Conservation (phyloP, 2,888 invertebrate genomes). For the Trissoscelio sp. region DNA sequence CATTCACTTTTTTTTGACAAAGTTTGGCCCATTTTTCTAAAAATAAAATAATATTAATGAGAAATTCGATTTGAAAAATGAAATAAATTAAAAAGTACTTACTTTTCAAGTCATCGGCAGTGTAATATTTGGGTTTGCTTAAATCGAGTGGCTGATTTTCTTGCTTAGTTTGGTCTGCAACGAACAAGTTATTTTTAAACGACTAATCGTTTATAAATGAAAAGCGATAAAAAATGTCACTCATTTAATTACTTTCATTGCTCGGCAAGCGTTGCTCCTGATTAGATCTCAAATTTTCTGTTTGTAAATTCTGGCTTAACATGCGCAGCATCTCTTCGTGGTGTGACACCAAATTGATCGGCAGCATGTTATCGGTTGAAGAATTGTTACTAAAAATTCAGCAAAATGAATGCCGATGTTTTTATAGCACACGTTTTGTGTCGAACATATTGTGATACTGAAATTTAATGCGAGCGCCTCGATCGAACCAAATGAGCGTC, state of each 20-base stretch:
- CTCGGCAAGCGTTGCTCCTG: background rate
- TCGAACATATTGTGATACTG: too few relatives aligned
- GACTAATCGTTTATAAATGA: background rate
- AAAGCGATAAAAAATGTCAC: background rate
- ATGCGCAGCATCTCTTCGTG: slow-evolving; percentile 29
- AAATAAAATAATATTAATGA: background rate
- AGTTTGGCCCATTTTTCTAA: slow-evolving; percentile 31
- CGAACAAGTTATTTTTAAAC: background rate
- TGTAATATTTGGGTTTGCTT: slow-evolving; percentile 39
- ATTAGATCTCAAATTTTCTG: slow-evolving; percentile 15
- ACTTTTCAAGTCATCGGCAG: slow-evolving; percentile 27
- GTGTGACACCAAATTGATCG: slow-evolving; percentile 12
- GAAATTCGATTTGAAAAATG: too few relatives aligned
- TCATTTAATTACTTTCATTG: slow-evolving; percentile 1
- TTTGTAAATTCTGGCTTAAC: slow-evolving; percentile 25
- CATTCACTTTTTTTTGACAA: slow-evolving; percentile 18
- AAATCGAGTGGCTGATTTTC: slow-evolving; percentile 19
- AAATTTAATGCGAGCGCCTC: too few relatives aligned
- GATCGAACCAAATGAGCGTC: too few relatives aligned
- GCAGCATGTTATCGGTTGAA: too few relatives aligned
- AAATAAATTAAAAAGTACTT: background rate
- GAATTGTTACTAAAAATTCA: too few relatives aligned
- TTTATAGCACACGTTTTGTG: too few relatives aligned
- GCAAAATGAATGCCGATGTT: too few relatives aligned
- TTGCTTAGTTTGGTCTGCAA: background rate